Conservation (phyloP, 2,797 vertebrate genomes). For the Sparus aurata region DNA sequence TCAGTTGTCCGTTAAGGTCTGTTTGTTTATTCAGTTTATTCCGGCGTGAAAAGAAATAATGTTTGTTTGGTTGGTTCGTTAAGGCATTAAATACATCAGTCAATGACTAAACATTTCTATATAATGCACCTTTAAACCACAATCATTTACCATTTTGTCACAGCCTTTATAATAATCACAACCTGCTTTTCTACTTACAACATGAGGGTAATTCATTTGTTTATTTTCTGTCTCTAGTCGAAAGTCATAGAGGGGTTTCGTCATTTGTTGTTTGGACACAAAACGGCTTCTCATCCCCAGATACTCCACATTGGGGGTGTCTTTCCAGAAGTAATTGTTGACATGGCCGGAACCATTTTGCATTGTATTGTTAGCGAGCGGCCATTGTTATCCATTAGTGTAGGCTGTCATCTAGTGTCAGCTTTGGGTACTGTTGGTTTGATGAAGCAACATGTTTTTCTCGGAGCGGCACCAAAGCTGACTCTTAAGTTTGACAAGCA, state of each 20-base stretch:
- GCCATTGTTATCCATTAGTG: slow-evolving; percentile 44
- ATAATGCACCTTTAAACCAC: slow-evolving; percentile 1
- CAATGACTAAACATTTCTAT: too few species aligned
- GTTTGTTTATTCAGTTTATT: too few species aligned
- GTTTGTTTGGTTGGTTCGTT: too few species aligned
- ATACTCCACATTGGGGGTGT: slow-evolving; percentile 4
- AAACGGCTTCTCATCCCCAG: not conserved
- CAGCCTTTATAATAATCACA: slow-evolving; percentile 5
- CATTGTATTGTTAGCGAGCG: slow-evolving; percentile 63
- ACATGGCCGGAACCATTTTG: slow-evolving; percentile 77
- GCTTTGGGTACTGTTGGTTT: slow-evolving; percentile 42
- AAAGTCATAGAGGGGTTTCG: not conserved
- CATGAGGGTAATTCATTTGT: not conserved
- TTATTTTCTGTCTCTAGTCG: not conserved
- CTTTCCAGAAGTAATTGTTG: slow-evolving; percentile 52
- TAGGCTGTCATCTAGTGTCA: slow-evolving; percentile 70
- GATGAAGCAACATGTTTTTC: not conserved
- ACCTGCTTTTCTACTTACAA: not conserved
- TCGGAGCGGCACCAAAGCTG: not conserved
- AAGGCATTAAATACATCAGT: too few species aligned
- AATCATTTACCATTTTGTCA: not conserved
- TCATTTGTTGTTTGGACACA: not conserved
- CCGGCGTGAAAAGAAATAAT: too few species aligned
- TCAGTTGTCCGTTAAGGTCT: too few species aligned
- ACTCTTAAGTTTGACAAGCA: not conserved